A percentile compares a stretch with the other conserved stretches of the same genome.
phyloP scores from a whole-genome alignment of 2,888 invertebrate genomes.

The Mycalesis mineus region DNA sequence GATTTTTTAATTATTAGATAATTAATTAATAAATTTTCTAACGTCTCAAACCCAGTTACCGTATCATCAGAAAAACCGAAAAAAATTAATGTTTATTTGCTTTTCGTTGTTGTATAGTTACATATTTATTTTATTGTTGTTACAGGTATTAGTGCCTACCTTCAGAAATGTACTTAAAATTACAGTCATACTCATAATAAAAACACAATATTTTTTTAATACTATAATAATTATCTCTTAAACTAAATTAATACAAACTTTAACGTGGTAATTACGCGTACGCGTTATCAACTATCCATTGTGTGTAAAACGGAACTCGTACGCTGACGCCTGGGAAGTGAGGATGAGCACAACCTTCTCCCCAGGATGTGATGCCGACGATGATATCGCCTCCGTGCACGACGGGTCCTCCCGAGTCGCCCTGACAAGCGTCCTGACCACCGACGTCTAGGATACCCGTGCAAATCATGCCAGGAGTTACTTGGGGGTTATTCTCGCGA shows the following conservation, averaged over 20 bases:
- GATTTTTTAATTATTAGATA: too few species aligned
- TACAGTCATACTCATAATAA: too few species aligned
- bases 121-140: too few species aligned
- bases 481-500: conserved; percentile 42
- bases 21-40: too few species aligned
- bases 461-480: conserved; percentile 53
- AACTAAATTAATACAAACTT: not conserved
- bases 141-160: too few species aligned
- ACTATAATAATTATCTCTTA: not conserved
- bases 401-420: conserved; percentile 44
- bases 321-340: conserved; percentile 72
- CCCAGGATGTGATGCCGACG: conserved; percentile 60
- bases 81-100: too few species aligned
- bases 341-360: conserved; percentile 55
- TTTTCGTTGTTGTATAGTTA: too few species aligned
- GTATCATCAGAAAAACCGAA: too few species aligned
- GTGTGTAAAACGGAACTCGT: conserved; percentile 50
- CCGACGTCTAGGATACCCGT: conserved; percentile 46
- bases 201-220: not conserved
- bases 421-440: conserved; percentile 36
- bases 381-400: conserved; percentile 37
- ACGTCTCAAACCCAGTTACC: too few species aligned
- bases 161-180: too few species aligned
- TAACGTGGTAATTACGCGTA: not conserved
- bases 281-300: conserved; percentile 43